Percentiles rank a stretch among this genome's conserved stretches.
Conservation (phyloP, 2,888 invertebrate genomes). For the Agrochola lychnidis region DNA sequence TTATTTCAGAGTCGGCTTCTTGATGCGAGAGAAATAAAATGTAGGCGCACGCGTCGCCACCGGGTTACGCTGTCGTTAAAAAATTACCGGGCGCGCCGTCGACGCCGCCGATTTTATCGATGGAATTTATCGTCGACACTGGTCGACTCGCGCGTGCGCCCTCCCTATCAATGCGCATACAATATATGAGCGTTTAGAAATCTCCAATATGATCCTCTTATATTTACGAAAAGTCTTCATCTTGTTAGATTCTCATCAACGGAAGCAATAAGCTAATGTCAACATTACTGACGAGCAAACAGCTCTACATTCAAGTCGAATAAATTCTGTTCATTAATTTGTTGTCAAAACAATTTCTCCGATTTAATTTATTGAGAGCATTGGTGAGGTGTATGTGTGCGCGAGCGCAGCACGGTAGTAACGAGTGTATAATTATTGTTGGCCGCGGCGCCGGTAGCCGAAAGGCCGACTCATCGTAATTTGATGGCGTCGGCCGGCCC, state of each 20-base stretch:
- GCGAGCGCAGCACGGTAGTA: conserved; percentile 88
- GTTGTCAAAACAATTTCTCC: conserved; percentile 81
- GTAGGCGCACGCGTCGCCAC: conserved; percentile 90
- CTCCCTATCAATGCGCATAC: conserved; percentile 74
- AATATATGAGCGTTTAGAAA: conserved; percentile 69
- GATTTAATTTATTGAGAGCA: conserved; percentile 78
- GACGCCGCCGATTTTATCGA: conserved; percentile 90
- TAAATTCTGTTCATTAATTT: conserved; percentile 70
- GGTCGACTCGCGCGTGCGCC: conserved; percentile 81
- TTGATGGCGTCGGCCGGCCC: conserved; percentile 89
- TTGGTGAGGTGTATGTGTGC: conserved; percentile 77
- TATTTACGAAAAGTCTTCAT: conserved; percentile 47
- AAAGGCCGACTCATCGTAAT: conserved; percentile 91
- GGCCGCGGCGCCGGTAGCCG: conserved; percentile 87
- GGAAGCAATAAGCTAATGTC: conserved; percentile 8
- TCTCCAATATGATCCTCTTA: conserved; percentile 59
- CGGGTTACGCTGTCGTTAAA: conserved; percentile 90
- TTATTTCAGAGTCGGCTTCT: conserved; percentile 88
- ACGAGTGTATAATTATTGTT: conserved; percentile 90
- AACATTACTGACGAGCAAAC: conserved; percentile 41
- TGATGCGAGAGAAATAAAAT: conserved; percentile 88
- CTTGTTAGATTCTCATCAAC: conserved; percentile 31
- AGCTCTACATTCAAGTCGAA: conserved; percentile 58
- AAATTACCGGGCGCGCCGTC: conserved; percentile 88
- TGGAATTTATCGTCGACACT: conserved; percentile 90